A percentile compares a stretch with the other conserved stretches of the same genome.
These are phyloP conservation scores for Cinclus mexicanus DNA, from an alignment of 2,113 vertebrate genomes.

Conservation along the genomic window DNA sequence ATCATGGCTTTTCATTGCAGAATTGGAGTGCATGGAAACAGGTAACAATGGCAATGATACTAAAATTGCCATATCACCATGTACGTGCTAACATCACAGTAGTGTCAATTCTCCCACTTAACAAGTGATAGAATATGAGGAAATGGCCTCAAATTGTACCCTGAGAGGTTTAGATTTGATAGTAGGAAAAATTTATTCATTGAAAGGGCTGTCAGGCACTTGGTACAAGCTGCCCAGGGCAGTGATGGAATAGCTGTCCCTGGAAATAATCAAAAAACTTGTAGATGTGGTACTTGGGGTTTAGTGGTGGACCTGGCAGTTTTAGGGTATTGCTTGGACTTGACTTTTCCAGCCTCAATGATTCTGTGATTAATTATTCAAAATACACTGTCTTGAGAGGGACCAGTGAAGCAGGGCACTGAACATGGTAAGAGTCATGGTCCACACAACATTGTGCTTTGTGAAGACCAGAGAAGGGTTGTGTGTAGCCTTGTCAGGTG, in stretches of 20 bases:
- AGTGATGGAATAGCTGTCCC: not conserved
- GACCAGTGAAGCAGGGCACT: no score
- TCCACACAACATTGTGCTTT: not conserved
- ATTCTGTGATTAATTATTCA: not conserved
- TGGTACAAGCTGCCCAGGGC: not conserved
- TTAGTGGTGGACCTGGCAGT: not conserved
- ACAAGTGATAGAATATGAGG: not conserved
- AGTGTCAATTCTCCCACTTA: not conserved
- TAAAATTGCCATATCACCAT: accelerated
- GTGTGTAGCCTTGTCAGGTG: not conserved
- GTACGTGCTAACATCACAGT: not conserved
- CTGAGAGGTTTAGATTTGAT: not conserved
- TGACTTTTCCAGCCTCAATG: not conserved
- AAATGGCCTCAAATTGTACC: not conserved
- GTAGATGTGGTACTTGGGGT: not conserved
- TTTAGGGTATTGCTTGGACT: not conserved
- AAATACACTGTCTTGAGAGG: not conserved
- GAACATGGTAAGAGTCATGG: accelerated
- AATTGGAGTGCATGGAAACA: not conserved
- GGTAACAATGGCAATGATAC: not conserved
- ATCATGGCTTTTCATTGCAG: not conserved
- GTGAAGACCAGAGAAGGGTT: not conserved
- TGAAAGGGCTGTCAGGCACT: not conserved
- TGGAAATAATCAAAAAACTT: not conserved
- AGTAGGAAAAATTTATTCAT: not conserved